Conservation (phyloP, 2,888 invertebrate genomes). For the Oscheius sp. region DNA sequence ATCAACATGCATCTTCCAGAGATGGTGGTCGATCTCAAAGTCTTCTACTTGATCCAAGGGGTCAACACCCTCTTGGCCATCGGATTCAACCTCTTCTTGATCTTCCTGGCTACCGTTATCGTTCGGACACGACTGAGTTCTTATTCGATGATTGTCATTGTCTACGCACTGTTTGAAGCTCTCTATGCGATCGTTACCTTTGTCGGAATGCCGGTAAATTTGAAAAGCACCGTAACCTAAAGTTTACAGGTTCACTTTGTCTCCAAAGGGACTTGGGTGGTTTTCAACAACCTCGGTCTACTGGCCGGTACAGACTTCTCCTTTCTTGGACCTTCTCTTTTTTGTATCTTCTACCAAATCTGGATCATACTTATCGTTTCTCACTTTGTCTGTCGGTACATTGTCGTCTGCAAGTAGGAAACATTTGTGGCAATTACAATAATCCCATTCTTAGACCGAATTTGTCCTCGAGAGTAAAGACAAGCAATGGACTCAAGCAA, state of each 20-base stretch:
- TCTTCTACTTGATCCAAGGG: conserved; percentile 25
- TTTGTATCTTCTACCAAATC: conserved; percentile 27
- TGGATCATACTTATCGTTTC: conserved; percentile 24
- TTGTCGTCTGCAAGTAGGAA: conserved; percentile 24
- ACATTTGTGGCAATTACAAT: not conserved
- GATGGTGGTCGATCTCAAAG: conserved; percentile 15
- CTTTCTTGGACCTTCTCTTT: conserved; percentile 21
- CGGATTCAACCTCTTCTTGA: conserved; percentile 17
- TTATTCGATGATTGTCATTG: conserved; percentile 19
- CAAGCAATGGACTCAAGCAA: conserved; percentile 1
- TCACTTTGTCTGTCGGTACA: conserved; percentile 25
- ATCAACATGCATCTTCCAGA: not conserved
- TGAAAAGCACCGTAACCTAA: not conserved
- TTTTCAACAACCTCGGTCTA: conserved; percentile 24
- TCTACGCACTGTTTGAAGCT: conserved; percentile 21
- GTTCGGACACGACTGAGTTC: not conserved
- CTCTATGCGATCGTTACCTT: conserved; percentile 17
- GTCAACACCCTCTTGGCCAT: conserved; percentile 22
- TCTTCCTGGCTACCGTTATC: conserved; percentile 12
- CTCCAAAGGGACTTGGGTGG: conserved; percentile 22
- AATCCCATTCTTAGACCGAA: not conserved
- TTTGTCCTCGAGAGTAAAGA: not conserved
- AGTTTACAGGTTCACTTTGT: conserved; percentile 20
- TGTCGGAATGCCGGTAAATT: conserved; percentile 24
- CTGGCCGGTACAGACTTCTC: conserved; percentile 14